Conservation (phyloP, 2,113 vertebrate species). For the Amazona guildingii region DNA sequence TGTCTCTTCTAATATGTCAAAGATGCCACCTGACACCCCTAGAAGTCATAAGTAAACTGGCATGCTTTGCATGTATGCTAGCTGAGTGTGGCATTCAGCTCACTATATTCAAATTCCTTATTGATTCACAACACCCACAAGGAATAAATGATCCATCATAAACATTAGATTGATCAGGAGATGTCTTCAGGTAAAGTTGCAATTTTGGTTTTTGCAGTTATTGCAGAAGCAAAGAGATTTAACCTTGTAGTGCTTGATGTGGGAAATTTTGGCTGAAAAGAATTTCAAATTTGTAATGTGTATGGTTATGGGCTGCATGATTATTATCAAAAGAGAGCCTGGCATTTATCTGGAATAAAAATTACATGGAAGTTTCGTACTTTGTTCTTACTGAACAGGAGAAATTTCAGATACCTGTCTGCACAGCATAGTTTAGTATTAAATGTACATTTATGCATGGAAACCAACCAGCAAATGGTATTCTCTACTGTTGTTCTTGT, state of each 20-base stretch:
- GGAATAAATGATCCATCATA: not conserved
- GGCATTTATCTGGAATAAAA: not conserved
- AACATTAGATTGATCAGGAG: not conserved
- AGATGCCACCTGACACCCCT: not conserved
- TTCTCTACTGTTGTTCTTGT: not conserved
- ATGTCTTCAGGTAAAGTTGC: not conserved
- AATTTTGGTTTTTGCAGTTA: not conserved
- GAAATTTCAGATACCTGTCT: not conserved
- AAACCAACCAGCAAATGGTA: not conserved
- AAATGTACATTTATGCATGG: not conserved
- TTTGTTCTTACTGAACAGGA: not conserved
- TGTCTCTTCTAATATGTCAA: not conserved
- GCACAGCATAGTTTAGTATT: not conserved
- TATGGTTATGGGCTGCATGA: not conserved
- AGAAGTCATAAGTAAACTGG: not conserved
- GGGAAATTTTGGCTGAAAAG: not conserved
- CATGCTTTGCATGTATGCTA: not conserved
- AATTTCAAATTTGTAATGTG: not conserved
- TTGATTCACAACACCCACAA: not conserved
- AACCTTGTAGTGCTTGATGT: not conserved
- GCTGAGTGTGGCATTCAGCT: not conserved
- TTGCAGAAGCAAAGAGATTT: not conserved
- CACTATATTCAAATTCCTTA: not conserved
- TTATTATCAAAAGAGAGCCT: not conserved
- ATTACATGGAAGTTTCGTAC: not conserved